A percentile compares a stretch with the other conserved stretches of the same genome.
Conservation (phyloP, 2,113 vertebrate species). For the Serinus canaria region DNA sequence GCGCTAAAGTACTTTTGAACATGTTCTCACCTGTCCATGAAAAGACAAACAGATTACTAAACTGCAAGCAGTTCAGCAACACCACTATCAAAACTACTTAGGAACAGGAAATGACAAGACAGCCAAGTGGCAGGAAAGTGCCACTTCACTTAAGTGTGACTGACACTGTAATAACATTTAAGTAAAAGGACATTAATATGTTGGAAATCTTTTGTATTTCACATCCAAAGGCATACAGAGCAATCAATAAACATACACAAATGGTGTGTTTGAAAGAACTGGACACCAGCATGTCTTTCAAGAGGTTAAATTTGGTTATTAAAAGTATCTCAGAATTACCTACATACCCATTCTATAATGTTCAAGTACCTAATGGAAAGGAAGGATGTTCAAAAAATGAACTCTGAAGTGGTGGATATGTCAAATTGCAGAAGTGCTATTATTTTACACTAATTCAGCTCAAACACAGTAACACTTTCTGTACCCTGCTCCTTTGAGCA, state of each 20-base stretch:
- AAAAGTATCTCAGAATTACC: background rate
- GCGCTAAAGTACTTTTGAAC: background rate
- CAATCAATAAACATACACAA: background rate
- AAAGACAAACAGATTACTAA: background rate
- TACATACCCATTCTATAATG: background rate
- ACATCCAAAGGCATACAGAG: background rate
- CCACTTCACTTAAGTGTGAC: background rate
- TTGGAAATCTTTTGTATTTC: background rate
- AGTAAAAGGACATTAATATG: background rate
- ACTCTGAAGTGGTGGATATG: background rate
- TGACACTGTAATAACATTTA: background rate
- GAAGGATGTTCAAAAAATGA: background rate
- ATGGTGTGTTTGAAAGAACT: background rate
- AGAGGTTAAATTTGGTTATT: background rate
- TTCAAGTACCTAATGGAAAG: background rate
- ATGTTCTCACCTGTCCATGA: background rate
- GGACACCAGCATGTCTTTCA: background rate
- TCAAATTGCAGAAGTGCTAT: background rate
- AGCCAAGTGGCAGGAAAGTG: background rate
- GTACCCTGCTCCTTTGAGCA: background rate
- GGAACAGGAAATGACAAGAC: background rate
- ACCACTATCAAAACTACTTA: background rate
- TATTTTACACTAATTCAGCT: background rate
- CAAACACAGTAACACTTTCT: background rate
- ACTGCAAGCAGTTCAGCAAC: background rate